phyloP scores from a whole-genome alignment of 2,113 vertebrate species.

The Gila orcuttii region DNA sequence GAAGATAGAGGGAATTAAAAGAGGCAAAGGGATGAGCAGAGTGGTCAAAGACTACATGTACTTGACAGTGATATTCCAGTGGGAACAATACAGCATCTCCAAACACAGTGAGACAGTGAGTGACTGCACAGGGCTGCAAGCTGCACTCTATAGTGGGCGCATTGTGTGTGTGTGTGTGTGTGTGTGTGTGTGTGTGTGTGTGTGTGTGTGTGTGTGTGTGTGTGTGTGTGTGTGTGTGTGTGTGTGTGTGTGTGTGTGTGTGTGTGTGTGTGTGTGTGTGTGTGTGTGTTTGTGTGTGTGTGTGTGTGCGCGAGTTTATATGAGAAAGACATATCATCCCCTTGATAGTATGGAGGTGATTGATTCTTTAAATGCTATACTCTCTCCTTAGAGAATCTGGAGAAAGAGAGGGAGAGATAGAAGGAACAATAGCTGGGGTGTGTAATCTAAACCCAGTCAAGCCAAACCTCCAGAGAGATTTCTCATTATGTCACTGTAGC shows the following conservation, averaged over 20 bases:
- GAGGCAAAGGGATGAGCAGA: conserved; percentile 10
- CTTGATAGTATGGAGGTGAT: conserved; percentile 35
- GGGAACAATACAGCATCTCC: conserved; percentile 6
- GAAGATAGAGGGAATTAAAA: conserved; percentile 19
- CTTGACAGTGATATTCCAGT: not conserved
- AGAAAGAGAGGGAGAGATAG: conserved; percentile 26
- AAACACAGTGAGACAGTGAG: conserved; percentile 17
- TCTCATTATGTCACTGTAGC: conserved; percentile 58
- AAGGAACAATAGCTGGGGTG: conserved; percentile 49
- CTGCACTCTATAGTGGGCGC: not conserved
- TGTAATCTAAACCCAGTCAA: conserved; percentile 56
- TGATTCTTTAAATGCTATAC: conserved; percentile 48
- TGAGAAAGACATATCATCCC: conserved; percentile 42
- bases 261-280: not conserved
- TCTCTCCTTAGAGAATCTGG: not conserved
- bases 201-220: not conserved
- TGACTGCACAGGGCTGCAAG: not conserved
- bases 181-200: not conserved
- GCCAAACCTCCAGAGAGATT: conserved; percentile 52
- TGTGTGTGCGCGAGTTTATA: conserved; percentile 15
- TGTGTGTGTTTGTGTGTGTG: not conserved
- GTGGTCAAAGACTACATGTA: conserved; percentile 23
- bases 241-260: not conserved
- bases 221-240: not conserved
- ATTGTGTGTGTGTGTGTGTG: not conserved